phyloP scores from a whole-genome alignment of 2,888 invertebrate species.

The Tholera decimalis region DNA sequence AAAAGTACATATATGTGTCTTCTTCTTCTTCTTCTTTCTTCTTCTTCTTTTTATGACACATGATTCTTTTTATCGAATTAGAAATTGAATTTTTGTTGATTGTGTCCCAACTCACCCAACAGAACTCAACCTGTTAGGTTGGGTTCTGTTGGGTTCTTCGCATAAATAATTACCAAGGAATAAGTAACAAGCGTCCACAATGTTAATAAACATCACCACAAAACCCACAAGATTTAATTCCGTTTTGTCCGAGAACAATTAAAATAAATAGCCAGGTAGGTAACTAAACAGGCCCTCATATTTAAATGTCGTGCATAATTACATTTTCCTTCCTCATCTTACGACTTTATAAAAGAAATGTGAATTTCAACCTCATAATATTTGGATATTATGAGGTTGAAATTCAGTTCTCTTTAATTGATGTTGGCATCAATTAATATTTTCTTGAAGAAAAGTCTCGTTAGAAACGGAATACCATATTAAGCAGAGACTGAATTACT shows the following conservation, averaged over 20 bases:
- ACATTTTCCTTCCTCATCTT: conserved; percentile 41
- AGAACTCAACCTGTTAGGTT: too few relatives aligned
- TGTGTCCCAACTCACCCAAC: too few relatives aligned
- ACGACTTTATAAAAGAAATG: conserved; percentile 37
- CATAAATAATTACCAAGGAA: neutral
- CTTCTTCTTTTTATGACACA: too few relatives aligned
- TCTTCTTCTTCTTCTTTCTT: too few relatives aligned
- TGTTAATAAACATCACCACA: conserved; percentile 30
- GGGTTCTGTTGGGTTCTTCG: too few relatives aligned
- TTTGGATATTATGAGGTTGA: conserved; percentile 34
- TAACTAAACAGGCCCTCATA: conserved; percentile 48
- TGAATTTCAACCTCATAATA: conserved; percentile 40
- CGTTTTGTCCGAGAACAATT: conserved; percentile 43
- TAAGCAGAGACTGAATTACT: conserved; percentile 29
- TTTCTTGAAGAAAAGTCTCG: conserved; percentile 45
- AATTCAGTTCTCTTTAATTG: conserved; percentile 31
- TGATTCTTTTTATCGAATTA: too few relatives aligned
- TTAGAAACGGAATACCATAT: conserved; percentile 39
- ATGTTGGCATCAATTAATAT: conserved; percentile 55
- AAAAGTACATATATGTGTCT: too few relatives aligned
- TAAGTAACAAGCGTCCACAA: conserved; percentile 1
- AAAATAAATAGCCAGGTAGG: conserved; percentile 51
- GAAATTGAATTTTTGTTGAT: too few relatives aligned
- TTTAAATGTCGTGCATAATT: conserved; percentile 56
- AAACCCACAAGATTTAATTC: conserved; percentile 40